Percentiles rank a stretch among this genome's conserved stretches.
phyloP scores from a whole-genome alignment of 2,888 invertebrate species.

The Anthrax anthrax region DNA sequence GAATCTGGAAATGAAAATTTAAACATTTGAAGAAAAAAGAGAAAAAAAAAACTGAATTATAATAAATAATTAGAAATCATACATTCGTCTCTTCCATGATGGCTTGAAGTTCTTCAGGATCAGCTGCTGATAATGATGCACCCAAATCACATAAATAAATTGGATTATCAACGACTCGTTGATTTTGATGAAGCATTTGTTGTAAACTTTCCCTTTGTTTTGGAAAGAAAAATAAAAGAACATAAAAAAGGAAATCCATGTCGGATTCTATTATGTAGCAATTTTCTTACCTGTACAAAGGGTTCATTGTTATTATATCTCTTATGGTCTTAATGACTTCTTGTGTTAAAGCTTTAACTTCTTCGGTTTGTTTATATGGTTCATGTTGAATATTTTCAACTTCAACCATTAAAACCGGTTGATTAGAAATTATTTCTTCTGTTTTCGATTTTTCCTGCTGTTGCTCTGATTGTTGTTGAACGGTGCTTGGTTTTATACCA shows the following conservation, averaged over 20 bases:
- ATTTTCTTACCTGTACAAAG: conserved; percentile 55
- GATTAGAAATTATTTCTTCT: conserved; percentile 14
- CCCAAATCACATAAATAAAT: conserved; percentile 94
- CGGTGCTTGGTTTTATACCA: conserved; percentile 1
- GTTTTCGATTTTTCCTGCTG: conserved; percentile 21
- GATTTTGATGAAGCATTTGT: conserved; percentile 93
- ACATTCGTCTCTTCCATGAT: conserved; percentile 92
- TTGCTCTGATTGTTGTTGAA: conserved; percentile 39
- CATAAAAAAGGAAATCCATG: neutral
- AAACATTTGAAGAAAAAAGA: neutral
- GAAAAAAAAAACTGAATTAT: neutral
- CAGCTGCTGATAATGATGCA: conserved; percentile 85
- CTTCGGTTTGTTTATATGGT: conserved; percentile 79
- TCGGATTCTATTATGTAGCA: neutral
- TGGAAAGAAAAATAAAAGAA: neutral
- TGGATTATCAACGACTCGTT: conserved; percentile 95
- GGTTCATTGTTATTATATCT: conserved; percentile 95
- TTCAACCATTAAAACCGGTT: conserved; percentile 75
- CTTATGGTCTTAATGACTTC: conserved; percentile 95
- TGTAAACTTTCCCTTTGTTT: conserved; percentile 76
- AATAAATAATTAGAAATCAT: no score
- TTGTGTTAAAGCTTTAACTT: conserved; percentile 91
- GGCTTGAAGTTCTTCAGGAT: conserved; percentile 80
- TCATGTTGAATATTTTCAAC: conserved; percentile 85
- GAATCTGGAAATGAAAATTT: conserved; percentile 51